Evolutionary conservation across 2,797 vertebrate species (phyloP).

Genomic region (Staurois parvus): DNA sequence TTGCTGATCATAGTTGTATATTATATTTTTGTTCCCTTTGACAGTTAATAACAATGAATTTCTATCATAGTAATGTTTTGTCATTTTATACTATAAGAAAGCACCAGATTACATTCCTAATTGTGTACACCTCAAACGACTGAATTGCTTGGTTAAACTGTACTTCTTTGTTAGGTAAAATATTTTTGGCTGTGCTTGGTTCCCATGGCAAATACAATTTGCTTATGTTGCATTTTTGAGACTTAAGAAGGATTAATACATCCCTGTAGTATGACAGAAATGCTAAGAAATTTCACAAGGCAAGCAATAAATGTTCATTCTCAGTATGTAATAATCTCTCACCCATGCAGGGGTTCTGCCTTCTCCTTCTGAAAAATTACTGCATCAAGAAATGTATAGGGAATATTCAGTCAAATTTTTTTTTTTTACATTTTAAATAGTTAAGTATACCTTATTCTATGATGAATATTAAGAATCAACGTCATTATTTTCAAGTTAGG

Average conservation of each 20-base stretch:
- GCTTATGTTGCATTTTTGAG: neutral
- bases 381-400: neutral
- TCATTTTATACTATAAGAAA: neutral
- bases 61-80: neutral
- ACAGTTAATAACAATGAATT: neutral
- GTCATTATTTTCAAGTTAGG: too few species aligned
- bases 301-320: constrained; percentile 16
- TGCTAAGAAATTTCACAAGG: constrained; percentile 22
- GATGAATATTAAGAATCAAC: too few species aligned
- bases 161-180: constrained; percentile 14
- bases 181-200: constrained; percentile 18
- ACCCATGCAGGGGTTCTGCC: constrained; percentile 6
- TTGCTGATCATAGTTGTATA: too few species aligned
- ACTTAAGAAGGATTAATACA: constrained; percentile 8
- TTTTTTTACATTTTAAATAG: too few species aligned
- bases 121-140: neutral
- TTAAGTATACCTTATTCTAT: too few species aligned
- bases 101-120: neutral
- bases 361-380: constrained; percentile 8
- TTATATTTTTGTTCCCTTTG: too few species aligned
- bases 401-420: too few species aligned
- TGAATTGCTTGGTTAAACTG: neutral
- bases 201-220: constrained; percentile 31
- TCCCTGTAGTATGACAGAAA: constrained; percentile 12
- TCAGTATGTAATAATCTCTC: constrained; percentile 1